Percentiles rank a stretch among this genome's conserved stretches.
Conservation (phyloP, 2,113 vertebrate genomes). For the Corythornis madagascariensis region DNA sequence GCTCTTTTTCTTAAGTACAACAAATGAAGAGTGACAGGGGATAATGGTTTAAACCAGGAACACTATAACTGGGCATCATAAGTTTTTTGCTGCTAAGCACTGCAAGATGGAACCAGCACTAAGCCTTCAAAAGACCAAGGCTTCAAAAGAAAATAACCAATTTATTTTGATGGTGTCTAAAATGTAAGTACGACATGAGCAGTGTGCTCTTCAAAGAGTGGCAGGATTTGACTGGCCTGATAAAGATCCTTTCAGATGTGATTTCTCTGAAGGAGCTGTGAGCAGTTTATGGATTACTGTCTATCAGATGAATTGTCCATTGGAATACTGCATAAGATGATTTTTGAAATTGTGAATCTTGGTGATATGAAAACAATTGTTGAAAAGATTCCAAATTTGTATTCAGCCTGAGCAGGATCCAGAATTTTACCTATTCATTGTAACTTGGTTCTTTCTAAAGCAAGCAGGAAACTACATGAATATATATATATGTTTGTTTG, state of each 20-base stretch:
- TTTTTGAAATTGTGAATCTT: not conserved
- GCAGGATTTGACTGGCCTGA: not conserved
- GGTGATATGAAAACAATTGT: not conserved
- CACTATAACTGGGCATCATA: not conserved
- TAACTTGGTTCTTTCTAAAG: not conserved
- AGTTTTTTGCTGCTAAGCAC: not conserved
- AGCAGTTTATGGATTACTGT: not conserved
- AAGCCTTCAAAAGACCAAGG: not conserved
- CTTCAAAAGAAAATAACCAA: slow-evolving; percentile 29
- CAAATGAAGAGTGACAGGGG: not conserved
- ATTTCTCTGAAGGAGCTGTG: not conserved
- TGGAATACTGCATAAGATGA: not conserved
- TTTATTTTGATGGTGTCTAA: slow-evolving; percentile 35
- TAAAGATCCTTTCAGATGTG: not conserved
- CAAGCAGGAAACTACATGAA: not conserved
- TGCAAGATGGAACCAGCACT: not conserved
- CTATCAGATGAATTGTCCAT: not conserved
- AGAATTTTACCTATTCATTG: not conserved
- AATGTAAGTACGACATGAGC: not conserved
- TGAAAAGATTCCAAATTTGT: not conserved
- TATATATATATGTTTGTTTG: not conserved
- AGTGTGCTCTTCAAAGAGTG: not conserved
- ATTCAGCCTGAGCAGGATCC: not conserved
- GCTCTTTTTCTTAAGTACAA: slow-evolving; percentile 3
- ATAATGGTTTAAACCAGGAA: not conserved